phyloP scores from a whole-genome alignment of 2,888 invertebrate species.

The Drosophila emarginata region DNA sequence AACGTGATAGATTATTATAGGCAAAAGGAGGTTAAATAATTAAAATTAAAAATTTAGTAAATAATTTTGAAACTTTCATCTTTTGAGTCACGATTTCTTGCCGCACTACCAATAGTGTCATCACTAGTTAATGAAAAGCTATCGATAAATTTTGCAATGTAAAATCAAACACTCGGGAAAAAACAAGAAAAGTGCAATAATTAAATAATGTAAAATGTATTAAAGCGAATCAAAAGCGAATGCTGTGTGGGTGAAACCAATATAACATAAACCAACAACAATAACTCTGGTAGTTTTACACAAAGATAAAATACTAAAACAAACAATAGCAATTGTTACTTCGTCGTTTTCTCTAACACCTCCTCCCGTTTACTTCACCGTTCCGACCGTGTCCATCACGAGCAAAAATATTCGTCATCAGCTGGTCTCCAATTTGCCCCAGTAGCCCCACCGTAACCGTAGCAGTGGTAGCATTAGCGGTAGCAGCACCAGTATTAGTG shows the following conservation, averaged over 20 bases:
- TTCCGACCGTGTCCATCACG: neutral
- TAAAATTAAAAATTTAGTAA: neutral
- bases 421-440: slow-evolving; percentile 48
- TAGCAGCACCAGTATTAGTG: slow-evolving; percentile 5
- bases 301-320: slow-evolving; percentile 10
- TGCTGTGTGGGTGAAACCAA: slow-evolving; percentile 23
- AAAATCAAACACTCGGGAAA: slow-evolving; percentile 35
- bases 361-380: slow-evolving; percentile 3
- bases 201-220: slow-evolving; percentile 33
- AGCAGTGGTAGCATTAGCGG: slow-evolving; percentile 22
- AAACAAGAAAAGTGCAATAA: slow-evolving; percentile 43
- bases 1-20: too few species aligned
- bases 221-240: slow-evolving; percentile 7
- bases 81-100: neutral
- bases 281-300: neutral
- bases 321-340: slow-evolving; percentile 18
- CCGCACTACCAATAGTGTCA: neutral
- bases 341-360: slow-evolving; percentile 15
- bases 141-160: slow-evolving; percentile 51
- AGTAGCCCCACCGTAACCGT: slow-evolving; percentile 18
- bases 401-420: slow-evolving; percentile 67
- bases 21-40: too few species aligned
- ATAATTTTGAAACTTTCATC: neutral
- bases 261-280: slow-evolving; percentile 2
- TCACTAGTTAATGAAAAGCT: neutral